These are phyloP conservation scores for Manacus vitellinus DNA, from an alignment of 2,113 vertebrate species.

Conservation along the genomic window DNA sequence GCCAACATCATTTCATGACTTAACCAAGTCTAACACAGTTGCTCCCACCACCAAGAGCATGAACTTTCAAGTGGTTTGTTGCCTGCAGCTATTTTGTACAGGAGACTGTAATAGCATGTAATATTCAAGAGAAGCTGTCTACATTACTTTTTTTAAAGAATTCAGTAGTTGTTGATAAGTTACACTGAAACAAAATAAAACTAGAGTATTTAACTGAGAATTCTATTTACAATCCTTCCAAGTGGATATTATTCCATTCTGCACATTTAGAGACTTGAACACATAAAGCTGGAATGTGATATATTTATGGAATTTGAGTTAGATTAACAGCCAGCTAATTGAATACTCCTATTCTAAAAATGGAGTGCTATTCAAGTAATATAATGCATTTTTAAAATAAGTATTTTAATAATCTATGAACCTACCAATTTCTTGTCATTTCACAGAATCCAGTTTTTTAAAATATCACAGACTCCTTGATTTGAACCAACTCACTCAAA, in stretches of 20 bases:
- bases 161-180: not conserved
- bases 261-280: not conserved
- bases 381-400: not conserved
- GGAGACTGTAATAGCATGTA: not conserved
- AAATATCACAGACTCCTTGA: not conserved
- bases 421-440: not conserved
- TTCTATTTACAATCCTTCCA: conserved; percentile 22
- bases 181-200: not conserved
- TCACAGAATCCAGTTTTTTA: fast-evolving
- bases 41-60: not conserved
- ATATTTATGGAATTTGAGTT: not conserved
- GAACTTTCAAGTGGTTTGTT: conserved; percentile 3
- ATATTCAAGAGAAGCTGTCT: conserved; percentile 18
- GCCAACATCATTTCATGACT: not conserved
- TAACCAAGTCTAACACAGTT: not conserved
- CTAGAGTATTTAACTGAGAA: not conserved
- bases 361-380: not conserved
- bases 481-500: not conserved
- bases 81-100: conserved; percentile 41
- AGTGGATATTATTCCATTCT: not conserved
- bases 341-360: not conserved
- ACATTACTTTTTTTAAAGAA: not conserved
- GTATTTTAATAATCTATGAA: not conserved
- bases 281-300: fast-evolving
- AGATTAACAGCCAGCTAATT: not conserved